Base-by-base conservation (phyloP, 1,140 invertebrate genomes). In the Prorops nasuta region DNA sequence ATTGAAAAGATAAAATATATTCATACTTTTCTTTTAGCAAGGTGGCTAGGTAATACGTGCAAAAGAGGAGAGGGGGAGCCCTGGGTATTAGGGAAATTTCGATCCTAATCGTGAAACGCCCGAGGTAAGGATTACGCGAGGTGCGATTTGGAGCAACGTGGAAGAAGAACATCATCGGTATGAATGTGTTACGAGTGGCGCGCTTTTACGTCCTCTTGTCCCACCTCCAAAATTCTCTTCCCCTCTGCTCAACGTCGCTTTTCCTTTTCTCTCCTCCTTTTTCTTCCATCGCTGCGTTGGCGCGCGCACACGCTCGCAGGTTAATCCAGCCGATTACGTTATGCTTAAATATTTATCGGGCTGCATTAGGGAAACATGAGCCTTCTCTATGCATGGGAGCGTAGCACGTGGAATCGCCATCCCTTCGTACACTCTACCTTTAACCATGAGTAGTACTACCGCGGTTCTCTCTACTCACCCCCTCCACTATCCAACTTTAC, bases 361-460 rank as follows among this genome's bases (percentile, higher is more conserved):
- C 55, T 51, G 64, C 69, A 76, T 75, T 73, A 74, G 72, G 63
- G 63, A 76, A 74, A 76, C 72, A 74, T 76, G 73, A 76, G 70
- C 69, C 62, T 60, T 69, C 71, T 71, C 63, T 72, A 74, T 75
- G 68, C 69, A 73, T 74, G 71, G 67, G 67, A 75, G 68, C 58
- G 57, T 51, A 69, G 64, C 72, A 73, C 63, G 70, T 72, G 71
- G 67, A 54, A 67, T 69, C 58, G 54, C 48, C 57, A 56, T 59
- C 64, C 46, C 58, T 67, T 65, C 51, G 48, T 60, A 31, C 34
- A 42, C 51, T 47, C 45, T 53, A 49, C 39, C 54, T 19, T 32
- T 31, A 35, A 54, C 47, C 49, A 55, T 51, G 41, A 49, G n/a
- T 28, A 40, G 36, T 44, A 45, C 35, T 47, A 22, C 56, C 22